A percentile compares a stretch with the other conserved stretches of the same genome.
phyloP scores from a whole-genome alignment of 2,888 invertebrate genomes.

The Drymonia ruficornis region DNA sequence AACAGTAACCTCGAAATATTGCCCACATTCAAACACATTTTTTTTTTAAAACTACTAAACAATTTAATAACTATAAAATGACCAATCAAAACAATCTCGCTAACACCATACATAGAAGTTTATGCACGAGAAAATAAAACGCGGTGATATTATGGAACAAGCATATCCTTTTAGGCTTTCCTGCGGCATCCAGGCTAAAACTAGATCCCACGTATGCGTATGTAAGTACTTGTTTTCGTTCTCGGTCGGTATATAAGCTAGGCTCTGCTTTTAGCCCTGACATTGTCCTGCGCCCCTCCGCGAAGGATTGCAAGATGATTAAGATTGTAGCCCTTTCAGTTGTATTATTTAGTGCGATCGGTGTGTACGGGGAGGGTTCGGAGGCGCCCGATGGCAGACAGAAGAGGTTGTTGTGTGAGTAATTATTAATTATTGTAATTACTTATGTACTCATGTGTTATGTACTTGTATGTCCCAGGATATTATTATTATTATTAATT shows the following conservation, averaged over 20 bases:
- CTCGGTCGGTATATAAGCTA: constrained; percentile 78
- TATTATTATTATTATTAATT: too few species aligned
- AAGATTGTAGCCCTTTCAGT: constrained; percentile 50
- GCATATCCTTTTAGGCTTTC: constrained; percentile 75
- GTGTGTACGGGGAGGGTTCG: constrained; percentile 2
- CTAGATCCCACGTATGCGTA: constrained; percentile 75
- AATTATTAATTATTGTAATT: constrained; percentile 17
- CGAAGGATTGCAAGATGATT: constrained; percentile 57
- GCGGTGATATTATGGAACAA: constrained; percentile 50
- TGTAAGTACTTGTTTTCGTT: constrained; percentile 63
- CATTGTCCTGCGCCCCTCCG: constrained; percentile 68
- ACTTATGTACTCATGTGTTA: too few species aligned
- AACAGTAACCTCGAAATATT: too few species aligned
- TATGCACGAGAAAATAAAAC: constrained; percentile 1
- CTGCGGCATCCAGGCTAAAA: constrained; percentile 68
- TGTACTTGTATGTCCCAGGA: too few species aligned
- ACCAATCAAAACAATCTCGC: not conserved
- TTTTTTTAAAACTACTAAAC: not conserved
- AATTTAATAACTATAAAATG: not conserved
- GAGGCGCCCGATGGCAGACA: constrained; percentile 42
- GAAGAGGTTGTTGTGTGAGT: constrained; percentile 69
- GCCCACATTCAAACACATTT: too few species aligned
- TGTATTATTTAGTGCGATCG: constrained; percentile 26
- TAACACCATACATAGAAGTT: constrained; percentile 1
- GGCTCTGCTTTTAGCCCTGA: constrained; percentile 72